Conservation (phyloP, 37 sponge, comb jelly and placozoan genomes). For the Ephydatia muelleri region DNA sequence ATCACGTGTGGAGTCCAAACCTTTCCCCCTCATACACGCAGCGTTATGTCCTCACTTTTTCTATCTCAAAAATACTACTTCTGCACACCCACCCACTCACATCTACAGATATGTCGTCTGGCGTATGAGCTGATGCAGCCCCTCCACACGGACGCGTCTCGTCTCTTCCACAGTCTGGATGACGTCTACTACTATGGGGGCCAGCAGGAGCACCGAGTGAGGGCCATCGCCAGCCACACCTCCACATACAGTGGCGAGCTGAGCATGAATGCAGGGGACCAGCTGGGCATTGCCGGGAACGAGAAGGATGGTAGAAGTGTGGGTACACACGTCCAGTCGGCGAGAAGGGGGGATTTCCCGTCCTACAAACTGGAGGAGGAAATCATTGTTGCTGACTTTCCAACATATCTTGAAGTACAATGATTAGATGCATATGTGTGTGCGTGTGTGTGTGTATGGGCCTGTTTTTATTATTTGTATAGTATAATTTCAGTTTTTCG, state of each 20-base stretch:
- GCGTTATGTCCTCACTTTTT: no score
- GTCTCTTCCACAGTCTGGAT: no score
- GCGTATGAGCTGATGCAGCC: slow-evolving; percentile 88
- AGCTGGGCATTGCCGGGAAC: slow-evolving; percentile 75
- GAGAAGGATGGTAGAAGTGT: slow-evolving; percentile 68
- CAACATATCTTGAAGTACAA: slow-evolving; percentile 43
- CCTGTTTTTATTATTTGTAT: no score
- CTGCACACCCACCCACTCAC: no score
- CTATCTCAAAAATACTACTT: no score
- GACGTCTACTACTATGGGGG: slow-evolving; percentile 90
- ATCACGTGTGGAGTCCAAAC: no score
- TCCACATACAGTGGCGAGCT: slow-evolving; percentile 3
- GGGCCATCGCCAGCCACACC: slow-evolving; percentile 19
- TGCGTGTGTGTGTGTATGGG: no score
- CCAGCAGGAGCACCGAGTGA: slow-evolving; percentile 62
- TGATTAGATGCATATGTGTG: no score
- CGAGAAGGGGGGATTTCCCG: slow-evolving; percentile 43
- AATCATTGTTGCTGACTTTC: slow-evolving; percentile 49
- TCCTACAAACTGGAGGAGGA: slow-evolving; percentile 81
- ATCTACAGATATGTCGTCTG: slow-evolving; percentile 75
- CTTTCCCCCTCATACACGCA: no score
- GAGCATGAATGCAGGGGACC: slow-evolving; percentile 61
- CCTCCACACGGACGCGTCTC: slow-evolving; percentile 75
- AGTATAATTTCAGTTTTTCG: no score
- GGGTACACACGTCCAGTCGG: slow-evolving; percentile 32